Evolutionary conservation across 2,113 vertebrate species (phyloP), one percentile per base, ranked within the genome.

Genomic region (Apteryx owenii): DNA sequence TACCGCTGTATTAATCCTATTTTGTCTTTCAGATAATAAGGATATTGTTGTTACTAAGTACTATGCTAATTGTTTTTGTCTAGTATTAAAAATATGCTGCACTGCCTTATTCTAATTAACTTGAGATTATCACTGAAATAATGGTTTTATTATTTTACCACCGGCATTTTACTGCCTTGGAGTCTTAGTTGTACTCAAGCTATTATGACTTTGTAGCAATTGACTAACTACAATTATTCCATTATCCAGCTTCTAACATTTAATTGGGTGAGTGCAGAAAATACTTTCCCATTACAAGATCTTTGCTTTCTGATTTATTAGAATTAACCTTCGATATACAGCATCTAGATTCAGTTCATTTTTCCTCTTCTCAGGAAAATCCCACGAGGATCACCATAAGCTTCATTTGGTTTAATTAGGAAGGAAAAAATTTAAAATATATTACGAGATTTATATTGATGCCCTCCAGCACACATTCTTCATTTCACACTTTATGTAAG

Each of bases 51-150:
- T 94, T 96, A 93, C 91, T 84, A 97, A 97, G 91, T 93, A 88
- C 54, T 86, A 95, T 15, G 56, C 85, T 97, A 97, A 97, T 96
- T 96, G 94, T 94, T 97, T 96, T 97, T 91, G 87, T 95, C 93
- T 95, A 93, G 68, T 91, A 88, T 97, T 96, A 97, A 96, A 97
- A 97, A 95, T 86, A 95, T 1, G 1, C 91, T 93, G 79, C 80
- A 88, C 42, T 94, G 91, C 65, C 72, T 95, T 96, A 95, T 90
- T 97, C 93, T 93, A 97, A 97, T 97, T 97, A 97, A 97, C 82
- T 93, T 65, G 72, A 96, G 89, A 96, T 97, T 96, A 95, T 96
- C 97, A 94, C 90, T 96, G 95, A 97, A 97, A 96, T 96, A 97
- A 94, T 94, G 85, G 72, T 86, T 97, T 97, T 95, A 96, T 97